Conservation (phyloP, 2,797 vertebrate species). For the Sphaeramia orbicularis region DNA sequence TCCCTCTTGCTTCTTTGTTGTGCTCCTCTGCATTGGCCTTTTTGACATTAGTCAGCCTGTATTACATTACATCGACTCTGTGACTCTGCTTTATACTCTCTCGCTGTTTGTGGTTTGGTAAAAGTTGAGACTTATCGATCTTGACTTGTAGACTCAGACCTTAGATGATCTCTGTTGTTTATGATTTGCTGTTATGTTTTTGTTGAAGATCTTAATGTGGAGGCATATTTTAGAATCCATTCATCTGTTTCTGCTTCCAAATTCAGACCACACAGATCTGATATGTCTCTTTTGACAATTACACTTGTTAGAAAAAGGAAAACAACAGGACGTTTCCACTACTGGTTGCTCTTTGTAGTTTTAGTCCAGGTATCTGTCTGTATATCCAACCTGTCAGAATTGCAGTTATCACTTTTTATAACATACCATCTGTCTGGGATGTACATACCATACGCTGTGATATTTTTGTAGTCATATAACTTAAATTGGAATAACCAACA, state of each 20-base stretch:
- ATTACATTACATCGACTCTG: neutral
- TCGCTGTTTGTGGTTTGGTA: neutral
- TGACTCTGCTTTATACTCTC: neutral
- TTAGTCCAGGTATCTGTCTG: neutral
- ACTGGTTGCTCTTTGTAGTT: neutral
- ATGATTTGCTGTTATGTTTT: neutral
- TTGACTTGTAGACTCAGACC: neutral
- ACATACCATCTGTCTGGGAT: constrained; percentile 1
- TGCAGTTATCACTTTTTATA: neutral
- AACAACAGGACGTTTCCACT: no score
- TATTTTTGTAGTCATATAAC: constrained; percentile 2
- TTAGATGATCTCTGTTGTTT: neutral
- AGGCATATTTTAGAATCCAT: neutral
- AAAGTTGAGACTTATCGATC: neutral
- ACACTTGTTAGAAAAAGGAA: no score
- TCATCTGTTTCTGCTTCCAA: constrained; percentile 28
- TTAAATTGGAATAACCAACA: constrained; percentile 24
- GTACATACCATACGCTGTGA: constrained; percentile 5
- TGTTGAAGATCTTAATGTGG: neutral
- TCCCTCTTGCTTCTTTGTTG: neutral
- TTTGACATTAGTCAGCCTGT: neutral
- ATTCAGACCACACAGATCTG: no score
- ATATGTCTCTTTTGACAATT: no score
- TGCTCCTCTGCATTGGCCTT: neutral
- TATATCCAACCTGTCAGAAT: neutral